Conservation (phyloP, 2,797 vertebrate genomes). For the Cichlasoma orientale region DNA sequence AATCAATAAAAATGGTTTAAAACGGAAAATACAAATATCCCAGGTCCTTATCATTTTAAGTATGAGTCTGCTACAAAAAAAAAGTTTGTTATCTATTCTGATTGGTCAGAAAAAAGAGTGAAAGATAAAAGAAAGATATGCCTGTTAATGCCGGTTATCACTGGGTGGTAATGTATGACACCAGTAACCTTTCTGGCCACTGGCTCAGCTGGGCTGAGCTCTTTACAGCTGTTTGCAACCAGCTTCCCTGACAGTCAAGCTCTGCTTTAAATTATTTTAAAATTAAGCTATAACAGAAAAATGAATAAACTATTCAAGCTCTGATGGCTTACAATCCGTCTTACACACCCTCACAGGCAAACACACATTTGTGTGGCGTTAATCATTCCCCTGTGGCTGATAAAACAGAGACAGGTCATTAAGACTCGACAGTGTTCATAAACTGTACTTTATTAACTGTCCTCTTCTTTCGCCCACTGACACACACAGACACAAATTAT, state of each 20-base stretch:
- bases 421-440: slow-evolving; percentile 56
- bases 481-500: slow-evolving; percentile 17
- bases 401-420: slow-evolving; percentile 62
- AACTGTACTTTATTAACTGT: slow-evolving; percentile 58
- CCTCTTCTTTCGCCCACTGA: slow-evolving; percentile 11
- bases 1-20: not conserved
- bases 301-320: slow-evolving; percentile 33
- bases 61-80: too few species aligned
- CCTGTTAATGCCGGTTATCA: not conserved
- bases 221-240: not conserved
- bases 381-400: slow-evolving; percentile 59
- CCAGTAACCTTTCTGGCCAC: not conserved
- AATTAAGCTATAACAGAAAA: slow-evolving; percentile 45
- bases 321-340: slow-evolving; percentile 45
- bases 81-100: not conserved
- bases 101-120: slow-evolving; percentile 2
- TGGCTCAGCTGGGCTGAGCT: not conserved
- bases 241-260: not conserved
- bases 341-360: slow-evolving; percentile 26
- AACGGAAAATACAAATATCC: not conserved
- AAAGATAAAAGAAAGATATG: not conserved
- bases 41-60: not conserved
- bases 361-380: slow-evolving; percentile 50
- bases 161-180: not conserved
- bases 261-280: slow-evolving; percentile 21